phyloP scores from a whole-genome alignment of 1,140 invertebrate genomes.

The Zaprionus africanus region DNA sequence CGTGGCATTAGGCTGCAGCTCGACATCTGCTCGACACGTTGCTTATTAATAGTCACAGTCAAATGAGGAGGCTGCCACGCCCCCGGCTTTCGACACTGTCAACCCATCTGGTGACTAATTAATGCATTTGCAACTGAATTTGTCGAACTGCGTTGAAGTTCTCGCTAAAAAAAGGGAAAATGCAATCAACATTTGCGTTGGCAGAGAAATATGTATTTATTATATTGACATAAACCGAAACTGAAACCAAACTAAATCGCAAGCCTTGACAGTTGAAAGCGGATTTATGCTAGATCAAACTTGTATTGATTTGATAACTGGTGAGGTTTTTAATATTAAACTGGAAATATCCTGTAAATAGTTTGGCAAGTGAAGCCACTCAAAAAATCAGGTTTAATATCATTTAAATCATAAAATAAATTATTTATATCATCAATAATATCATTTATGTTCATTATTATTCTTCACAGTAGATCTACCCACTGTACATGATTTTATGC shows the following conservation, averaged over 20 bases:
- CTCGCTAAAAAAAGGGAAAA: neutral
- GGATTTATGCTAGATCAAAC: neutral
- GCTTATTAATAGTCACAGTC: conserved; percentile 42
- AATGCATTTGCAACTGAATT: conserved; percentile 40
- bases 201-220: neutral
- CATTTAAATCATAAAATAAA: too few species aligned
- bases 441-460: neutral
- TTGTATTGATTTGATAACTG: neutral
- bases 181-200: neutral
- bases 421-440: too few species aligned
- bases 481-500: neutral
- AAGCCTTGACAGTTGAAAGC: neutral
- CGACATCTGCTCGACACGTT: conserved; percentile 44
- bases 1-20: conserved; percentile 27
- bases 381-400: too few species aligned
- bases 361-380: too few species aligned
- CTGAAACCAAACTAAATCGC: neutral
- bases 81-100: neutral
- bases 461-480: neutral
- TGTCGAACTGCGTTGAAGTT: neutral
- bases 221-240: neutral
- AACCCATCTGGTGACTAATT: conserved; percentile 18
- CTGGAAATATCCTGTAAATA: neutral
- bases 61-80: conserved; percentile 2
- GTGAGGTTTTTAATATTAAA: neutral